Evolutionary conservation across 1,140 invertebrate genomes (phyloP).

Genomic region (Papilio aristodemus): DNA sequence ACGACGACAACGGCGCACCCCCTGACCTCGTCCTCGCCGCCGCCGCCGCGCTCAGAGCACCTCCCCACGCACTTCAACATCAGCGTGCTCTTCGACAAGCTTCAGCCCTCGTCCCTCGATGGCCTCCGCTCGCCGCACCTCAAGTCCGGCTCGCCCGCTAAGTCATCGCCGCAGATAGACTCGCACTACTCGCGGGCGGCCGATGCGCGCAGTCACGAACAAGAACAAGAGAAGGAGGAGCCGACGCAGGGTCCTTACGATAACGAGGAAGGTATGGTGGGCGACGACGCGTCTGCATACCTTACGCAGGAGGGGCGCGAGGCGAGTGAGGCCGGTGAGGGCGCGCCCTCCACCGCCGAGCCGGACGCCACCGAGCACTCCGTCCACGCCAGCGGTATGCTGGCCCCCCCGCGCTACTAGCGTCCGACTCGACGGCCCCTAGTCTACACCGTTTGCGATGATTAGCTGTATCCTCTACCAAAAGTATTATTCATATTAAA

Average conservation of each 20-base stretch:
- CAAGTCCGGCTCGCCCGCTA: constrained; percentile 66
- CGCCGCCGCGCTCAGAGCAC: constrained; percentile 76
- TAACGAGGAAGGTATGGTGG: constrained; percentile 77
- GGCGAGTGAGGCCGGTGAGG: constrained; percentile 63
- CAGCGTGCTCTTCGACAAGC: constrained; percentile 77
- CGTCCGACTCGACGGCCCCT: constrained; percentile 54
- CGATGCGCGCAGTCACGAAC: constrained; percentile 70
- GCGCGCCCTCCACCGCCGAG: constrained; percentile 79
- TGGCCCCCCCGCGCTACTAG: constrained; percentile 78
- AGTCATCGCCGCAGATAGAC: constrained; percentile 74
- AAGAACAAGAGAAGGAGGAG: constrained; percentile 71
- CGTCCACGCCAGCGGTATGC: constrained; percentile 79
- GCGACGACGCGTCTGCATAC: constrained; percentile 78
- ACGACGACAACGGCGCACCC: constrained; percentile 79
- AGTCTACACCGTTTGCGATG: constrained; percentile 44
- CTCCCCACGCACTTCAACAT: constrained; percentile 78
- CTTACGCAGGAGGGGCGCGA: constrained; percentile 57
- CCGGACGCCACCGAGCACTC: constrained; percentile 80
- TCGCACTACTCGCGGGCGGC: constrained; percentile 77
- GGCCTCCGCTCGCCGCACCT: constrained; percentile 77
- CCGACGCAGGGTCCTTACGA: constrained; percentile 80
- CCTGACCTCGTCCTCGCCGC: constrained; percentile 76
- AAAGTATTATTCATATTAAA: constrained; percentile 75
- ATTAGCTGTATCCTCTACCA: constrained; percentile 71
- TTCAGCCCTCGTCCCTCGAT: constrained; percentile 76